phyloP scores from a whole-genome alignment of 1,140 invertebrate species.

The Heliconius hermathena region DNA sequence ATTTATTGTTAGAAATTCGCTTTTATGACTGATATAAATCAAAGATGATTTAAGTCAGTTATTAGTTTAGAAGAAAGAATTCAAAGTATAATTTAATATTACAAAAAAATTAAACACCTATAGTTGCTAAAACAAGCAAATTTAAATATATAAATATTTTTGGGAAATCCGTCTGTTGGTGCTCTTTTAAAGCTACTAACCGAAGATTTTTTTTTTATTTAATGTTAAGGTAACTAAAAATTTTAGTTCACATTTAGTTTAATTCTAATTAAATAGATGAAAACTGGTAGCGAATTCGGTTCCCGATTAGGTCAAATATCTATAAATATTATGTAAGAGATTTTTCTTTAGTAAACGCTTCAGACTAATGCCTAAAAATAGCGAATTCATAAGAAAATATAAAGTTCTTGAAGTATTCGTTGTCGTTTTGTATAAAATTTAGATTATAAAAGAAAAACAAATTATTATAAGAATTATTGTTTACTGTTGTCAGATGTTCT shows the following conservation, averaged over 20 bases:
- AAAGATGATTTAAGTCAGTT: not conserved
- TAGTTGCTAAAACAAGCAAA: too few relatives aligned
- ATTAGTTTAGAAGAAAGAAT: not conserved
- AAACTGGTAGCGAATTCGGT: not conserved
- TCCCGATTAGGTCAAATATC: not conserved
- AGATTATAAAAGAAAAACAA: not conserved
- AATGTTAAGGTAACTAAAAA: too few relatives aligned
- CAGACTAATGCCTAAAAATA: too few relatives aligned
- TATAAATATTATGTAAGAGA: not conserved
- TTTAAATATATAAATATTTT: too few relatives aligned
- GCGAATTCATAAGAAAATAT: too few relatives aligned
- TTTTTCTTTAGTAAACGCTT: not conserved
- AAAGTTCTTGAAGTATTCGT: not conserved
- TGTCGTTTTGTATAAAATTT: not conserved
- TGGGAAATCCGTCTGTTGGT: too few relatives aligned
- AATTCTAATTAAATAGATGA: too few relatives aligned
- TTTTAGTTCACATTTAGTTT: too few relatives aligned
- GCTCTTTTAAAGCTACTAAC: too few relatives aligned
- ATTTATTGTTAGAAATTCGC: constrained; percentile 3
- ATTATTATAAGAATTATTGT: not conserved
- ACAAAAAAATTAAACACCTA: too few relatives aligned
- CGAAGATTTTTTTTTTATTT: too few relatives aligned
- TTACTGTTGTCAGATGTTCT: not conserved
- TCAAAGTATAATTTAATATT: too few relatives aligned
- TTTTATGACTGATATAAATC: constrained; percentile 1